Conservation (phyloP, 1,140 invertebrate species). For the Danaus melanippus region DNA sequence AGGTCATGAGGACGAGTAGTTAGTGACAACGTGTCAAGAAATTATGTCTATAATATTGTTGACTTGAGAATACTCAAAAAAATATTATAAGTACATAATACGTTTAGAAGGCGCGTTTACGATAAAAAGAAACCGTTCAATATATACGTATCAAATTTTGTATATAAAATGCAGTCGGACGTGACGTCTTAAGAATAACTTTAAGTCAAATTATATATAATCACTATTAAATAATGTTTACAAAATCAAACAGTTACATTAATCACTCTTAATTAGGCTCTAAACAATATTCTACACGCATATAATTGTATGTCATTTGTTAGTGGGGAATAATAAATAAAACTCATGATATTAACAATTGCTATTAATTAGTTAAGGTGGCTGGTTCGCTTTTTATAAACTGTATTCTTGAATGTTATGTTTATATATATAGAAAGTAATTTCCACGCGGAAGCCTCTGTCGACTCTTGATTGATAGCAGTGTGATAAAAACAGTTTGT, state of each 20-base stretch:
- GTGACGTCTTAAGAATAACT: constrained; percentile 42
- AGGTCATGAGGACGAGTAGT: constrained; percentile 28
- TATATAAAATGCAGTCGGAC: constrained; percentile 32
- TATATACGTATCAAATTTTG: constrained; percentile 6
- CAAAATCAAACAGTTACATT: constrained; percentile 40
- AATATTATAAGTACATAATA: too few relatives aligned
- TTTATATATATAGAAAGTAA: constrained; percentile 35
- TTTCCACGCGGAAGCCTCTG: constrained; percentile 51
- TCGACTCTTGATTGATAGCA: constrained; percentile 50
- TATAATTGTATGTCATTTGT: constrained; percentile 11
- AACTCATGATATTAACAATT: not conserved
- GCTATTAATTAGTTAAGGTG: constrained; percentile 10
- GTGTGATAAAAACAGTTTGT: constrained; percentile 39
- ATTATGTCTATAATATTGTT: too few relatives aligned
- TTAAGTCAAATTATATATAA: constrained; percentile 7
- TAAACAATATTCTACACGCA: constrained; percentile 32
- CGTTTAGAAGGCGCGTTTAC: too few relatives aligned
- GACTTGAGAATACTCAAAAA: too few relatives aligned
- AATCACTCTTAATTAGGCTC: constrained; percentile 48
- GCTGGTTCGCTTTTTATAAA: constrained; percentile 7
- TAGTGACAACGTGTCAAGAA: constrained; percentile 28
- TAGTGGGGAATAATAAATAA: constrained; percentile 6
- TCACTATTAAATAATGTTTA: constrained; percentile 32
- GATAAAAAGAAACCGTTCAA: too few relatives aligned
- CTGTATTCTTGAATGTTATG: not conserved